These are phyloP conservation scores for Rhinogobio ventralis DNA, from an alignment of 2,797 vertebrate species.

Conservation along the genomic window DNA sequence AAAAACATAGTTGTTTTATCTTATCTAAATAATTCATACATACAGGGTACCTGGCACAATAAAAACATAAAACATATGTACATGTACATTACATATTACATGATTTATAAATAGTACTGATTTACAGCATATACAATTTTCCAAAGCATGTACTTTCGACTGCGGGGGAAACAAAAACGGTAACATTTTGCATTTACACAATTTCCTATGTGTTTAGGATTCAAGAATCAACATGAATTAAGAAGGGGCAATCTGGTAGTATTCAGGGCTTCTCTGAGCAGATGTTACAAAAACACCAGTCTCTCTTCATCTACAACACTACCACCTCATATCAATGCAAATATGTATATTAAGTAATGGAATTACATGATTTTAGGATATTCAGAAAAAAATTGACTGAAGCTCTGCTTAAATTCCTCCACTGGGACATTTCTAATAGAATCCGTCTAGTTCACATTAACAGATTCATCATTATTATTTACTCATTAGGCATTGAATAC, in stretches of 20 bases:
- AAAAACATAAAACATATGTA: slow-evolving; percentile 69
- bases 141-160: slow-evolving; percentile 50
- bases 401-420: slow-evolving; percentile 8
- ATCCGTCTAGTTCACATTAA: neutral
- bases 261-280: slow-evolving; percentile 2
- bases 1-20: slow-evolving; percentile 70
- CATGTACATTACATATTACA: slow-evolving; percentile 68
- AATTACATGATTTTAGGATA: slow-evolving; percentile 9
- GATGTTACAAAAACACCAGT: neutral
- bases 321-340: neutral
- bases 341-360: neutral
- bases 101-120: slow-evolving; percentile 67
- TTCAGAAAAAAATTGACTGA: neutral
- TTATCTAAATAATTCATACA: slow-evolving; percentile 72
- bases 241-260: neutral
- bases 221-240: neutral
- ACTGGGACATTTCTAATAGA: neutral
- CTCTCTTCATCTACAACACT: neutral
- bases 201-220: slow-evolving; percentile 29
- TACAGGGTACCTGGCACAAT: slow-evolving; percentile 65
- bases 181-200: slow-evolving; percentile 54
- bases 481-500: neutral
- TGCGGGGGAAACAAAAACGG: slow-evolving; percentile 37
- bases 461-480: neutral
- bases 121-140: slow-evolving; percentile 67